phyloP scores from a whole-genome alignment of 1,140 invertebrate genomes.

The Heliconius eleuchia region DNA sequence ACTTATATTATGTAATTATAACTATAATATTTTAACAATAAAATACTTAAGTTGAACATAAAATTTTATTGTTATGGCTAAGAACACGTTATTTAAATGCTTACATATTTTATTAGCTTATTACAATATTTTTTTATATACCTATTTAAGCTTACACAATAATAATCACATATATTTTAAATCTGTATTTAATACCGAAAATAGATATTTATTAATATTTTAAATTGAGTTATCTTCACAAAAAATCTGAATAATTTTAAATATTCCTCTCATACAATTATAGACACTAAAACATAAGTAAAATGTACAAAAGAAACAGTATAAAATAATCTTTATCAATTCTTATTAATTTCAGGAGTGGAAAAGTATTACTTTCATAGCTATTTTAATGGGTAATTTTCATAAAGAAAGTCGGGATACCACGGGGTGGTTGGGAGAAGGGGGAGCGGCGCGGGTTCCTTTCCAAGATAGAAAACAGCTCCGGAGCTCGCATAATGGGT shows the following conservation, averaged over 20 bases:
- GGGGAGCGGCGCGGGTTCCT: conserved; percentile 62
- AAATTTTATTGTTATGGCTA: not conserved
- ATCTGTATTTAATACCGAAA: not conserved
- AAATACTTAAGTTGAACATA: not conserved
- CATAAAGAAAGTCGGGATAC: conserved; percentile 79
- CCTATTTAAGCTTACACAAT: not conserved
- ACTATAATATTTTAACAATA: not conserved
- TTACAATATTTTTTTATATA: not conserved
- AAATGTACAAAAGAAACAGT: conserved; percentile 7
- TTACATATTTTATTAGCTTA: not conserved
- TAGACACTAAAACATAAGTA: not conserved
- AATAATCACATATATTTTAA: not conserved
- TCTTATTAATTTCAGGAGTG: conserved; percentile 79
- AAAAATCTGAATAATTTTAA: not conserved
- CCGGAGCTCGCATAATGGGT: conserved; percentile 80
- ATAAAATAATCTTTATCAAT: conserved; percentile 76
- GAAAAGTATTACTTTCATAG: conserved; percentile 79
- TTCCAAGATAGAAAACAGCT: conserved; percentile 82
- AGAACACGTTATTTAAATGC: conserved; percentile 1
- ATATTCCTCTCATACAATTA: not conserved
- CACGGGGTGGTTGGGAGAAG: conserved; percentile 43
- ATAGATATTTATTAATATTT: not conserved
- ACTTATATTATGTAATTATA: not conserved
- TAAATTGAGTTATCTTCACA: not conserved
- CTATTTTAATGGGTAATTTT: conserved; percentile 81